Base-by-base conservation (phyloP, 1,140 invertebrate species). In the Megathymus violae region DNA sequence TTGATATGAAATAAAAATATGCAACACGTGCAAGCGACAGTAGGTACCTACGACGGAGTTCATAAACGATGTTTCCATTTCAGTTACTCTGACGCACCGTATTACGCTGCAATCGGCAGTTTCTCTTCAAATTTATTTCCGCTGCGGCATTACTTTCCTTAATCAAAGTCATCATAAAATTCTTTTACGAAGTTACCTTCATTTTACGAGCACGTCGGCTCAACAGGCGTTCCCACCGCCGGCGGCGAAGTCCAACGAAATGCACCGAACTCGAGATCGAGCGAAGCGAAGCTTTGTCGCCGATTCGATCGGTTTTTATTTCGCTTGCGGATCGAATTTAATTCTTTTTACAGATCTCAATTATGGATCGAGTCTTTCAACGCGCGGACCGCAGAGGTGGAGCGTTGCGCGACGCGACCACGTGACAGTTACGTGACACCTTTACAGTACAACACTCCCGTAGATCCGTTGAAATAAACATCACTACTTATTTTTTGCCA, bases 111-210 rank as follows among this genome's bases (percentile, higher is more conserved):
- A 52, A 19, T 17, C 36, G 16, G 25, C 50, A 40, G 36, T 17
- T 40, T 19, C 27, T 38, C 50, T 40, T 34, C 19, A 43, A 43
- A 54, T 40, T 43, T 38, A 38, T 41, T 54, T 54, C 27, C 51
- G 13, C 51, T 54, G 38, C 17, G 38, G 38, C 51, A 54, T 54
- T 54, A 54, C 51, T 43, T 54, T 9, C 19, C 19, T 27, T 54
- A 54, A 54, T 54, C 51, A 54, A 43, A 54, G 38, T 54, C 36
- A 36, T 54, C 36, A 43, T 54, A 27, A 54, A 54, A 54, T 43
- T 41, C 51, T 43, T 54, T 54, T 38, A 43, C 38, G 38, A 40
- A 52, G 50, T 54, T 54, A 19, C 51, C 40, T 54, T 15, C 34
- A 17, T 41, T 54, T 54, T 54, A 54, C 51, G 36, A 54, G 51